Percentiles rank a stretch among this genome's conserved stretches.
phyloP scores from a whole-genome alignment of 2,113 vertebrate genomes.

The Labeo rohita region DNA sequence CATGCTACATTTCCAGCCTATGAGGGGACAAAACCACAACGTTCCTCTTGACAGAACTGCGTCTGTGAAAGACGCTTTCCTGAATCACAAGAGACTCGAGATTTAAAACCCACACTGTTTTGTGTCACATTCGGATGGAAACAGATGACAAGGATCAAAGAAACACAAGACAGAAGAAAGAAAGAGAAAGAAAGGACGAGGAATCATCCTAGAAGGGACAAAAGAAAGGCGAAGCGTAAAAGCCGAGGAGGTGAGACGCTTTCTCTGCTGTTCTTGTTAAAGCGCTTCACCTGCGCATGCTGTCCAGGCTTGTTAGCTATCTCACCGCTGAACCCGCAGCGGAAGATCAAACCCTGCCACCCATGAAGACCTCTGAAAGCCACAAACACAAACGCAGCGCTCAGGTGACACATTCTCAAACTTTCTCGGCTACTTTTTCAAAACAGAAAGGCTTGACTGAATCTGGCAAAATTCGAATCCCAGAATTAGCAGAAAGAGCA shows the following conservation, averaged over 20 bases:
- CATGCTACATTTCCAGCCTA: neutral
- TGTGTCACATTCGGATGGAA: slow-evolving; percentile 1
- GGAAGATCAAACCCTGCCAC: slow-evolving; percentile 33
- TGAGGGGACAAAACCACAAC: neutral
- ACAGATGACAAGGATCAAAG: slow-evolving; percentile 11
- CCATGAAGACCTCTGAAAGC: slow-evolving; percentile 21
- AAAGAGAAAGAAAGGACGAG: slow-evolving; percentile 6
- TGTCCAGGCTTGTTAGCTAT: slow-evolving; percentile 20
- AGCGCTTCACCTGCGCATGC: slow-evolving; percentile 15
- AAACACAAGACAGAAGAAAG: neutral
- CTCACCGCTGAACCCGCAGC: neutral
- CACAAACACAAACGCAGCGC: neutral
- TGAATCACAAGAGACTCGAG: neutral
- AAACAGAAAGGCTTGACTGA: neutral
- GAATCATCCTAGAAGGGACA: neutral
- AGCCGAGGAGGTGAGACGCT: neutral
- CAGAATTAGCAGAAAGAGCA: neutral
- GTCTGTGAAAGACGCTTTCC: neutral
- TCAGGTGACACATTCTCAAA: neutral
- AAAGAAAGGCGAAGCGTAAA: neutral
- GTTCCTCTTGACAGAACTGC: neutral
- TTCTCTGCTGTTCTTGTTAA: slow-evolving; percentile 17
- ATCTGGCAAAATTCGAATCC: neutral
- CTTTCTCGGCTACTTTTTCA: neutral
- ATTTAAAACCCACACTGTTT: neutral